These are phyloP conservation scores for Lithophane leautieri DNA, from an alignment of 2,888 invertebrate species.

Conservation along the genomic window DNA sequence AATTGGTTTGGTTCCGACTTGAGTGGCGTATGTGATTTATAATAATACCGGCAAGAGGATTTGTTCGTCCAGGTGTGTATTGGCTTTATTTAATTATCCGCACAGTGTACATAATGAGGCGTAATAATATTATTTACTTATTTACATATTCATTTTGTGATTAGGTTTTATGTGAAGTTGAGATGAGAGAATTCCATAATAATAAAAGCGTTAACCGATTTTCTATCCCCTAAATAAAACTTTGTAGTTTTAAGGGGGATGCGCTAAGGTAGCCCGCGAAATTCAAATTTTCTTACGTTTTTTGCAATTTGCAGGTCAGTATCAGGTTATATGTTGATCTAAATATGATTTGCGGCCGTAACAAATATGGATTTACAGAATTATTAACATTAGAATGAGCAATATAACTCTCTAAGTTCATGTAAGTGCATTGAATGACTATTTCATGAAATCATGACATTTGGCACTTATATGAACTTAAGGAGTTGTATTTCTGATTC, in stretches of 20 bases:
- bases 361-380: too few species aligned
- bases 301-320: too few species aligned
- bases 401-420: too few species aligned
- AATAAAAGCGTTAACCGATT: neutral
- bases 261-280: too few species aligned
- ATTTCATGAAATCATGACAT: too few species aligned
- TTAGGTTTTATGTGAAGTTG: slow-evolving; percentile 14
- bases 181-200: neutral
- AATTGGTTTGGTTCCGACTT: slow-evolving; percentile 39
- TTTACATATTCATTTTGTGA: slow-evolving; percentile 23
- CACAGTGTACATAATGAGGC: neutral
- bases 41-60: slow-evolving; percentile 33
- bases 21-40: slow-evolving; percentile 41
- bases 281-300: too few species aligned
- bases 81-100: slow-evolving; percentile 9
- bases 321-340: too few species aligned
- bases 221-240: neutral
- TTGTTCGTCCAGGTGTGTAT: slow-evolving; percentile 56
- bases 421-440: too few species aligned
- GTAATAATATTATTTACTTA: slow-evolving; percentile 8
- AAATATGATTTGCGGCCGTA: too few species aligned
- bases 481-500: too few species aligned
- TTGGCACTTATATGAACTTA: too few species aligned
- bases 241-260: neutral
- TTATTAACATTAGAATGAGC: too few species aligned